These are phyloP conservation scores for Corythornis madagascariensis DNA, from an alignment of 2,113 vertebrate genomes.

Conservation along the genomic window DNA sequence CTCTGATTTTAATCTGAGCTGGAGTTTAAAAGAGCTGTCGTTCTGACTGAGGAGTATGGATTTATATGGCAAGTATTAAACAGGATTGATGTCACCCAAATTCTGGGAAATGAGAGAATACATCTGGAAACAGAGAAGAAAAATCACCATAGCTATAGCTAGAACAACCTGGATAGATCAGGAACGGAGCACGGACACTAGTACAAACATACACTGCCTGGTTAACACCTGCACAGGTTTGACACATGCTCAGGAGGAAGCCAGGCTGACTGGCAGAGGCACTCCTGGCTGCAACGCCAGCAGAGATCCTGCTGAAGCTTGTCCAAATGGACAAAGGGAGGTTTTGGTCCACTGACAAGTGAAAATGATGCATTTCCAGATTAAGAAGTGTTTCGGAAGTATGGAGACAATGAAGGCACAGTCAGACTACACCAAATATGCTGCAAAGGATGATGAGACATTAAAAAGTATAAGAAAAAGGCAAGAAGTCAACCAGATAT, in stretches of 20 bases:
- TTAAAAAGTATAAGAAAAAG: background rate
- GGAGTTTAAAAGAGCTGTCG: background rate
- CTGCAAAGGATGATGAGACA: background rate
- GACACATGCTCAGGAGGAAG: background rate
- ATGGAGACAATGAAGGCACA: background rate
- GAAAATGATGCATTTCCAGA: background rate
- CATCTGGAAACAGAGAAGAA: rapidly evolving
- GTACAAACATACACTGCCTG: rapidly evolving
- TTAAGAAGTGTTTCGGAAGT: background rate
- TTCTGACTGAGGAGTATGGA: background rate
- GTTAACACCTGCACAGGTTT: background rate
- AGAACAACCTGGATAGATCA: background rate
- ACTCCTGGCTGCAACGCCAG: background rate
- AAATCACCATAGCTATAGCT: background rate
- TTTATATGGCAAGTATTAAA: background rate
- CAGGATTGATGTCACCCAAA: background rate
- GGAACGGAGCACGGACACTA: rapidly evolving
- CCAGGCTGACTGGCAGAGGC: background rate
- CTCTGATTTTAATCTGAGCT: background rate
- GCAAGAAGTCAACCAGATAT: background rate
- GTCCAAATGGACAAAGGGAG: background rate
- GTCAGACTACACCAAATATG: background rate
- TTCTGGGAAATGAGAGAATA: background rate
- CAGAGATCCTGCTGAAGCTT: background rate
- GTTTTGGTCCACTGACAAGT: background rate